Evolutionary conservation across 2,888 invertebrate genomes (phyloP).

Genomic region (Megastigmus dorsalis): DNA sequence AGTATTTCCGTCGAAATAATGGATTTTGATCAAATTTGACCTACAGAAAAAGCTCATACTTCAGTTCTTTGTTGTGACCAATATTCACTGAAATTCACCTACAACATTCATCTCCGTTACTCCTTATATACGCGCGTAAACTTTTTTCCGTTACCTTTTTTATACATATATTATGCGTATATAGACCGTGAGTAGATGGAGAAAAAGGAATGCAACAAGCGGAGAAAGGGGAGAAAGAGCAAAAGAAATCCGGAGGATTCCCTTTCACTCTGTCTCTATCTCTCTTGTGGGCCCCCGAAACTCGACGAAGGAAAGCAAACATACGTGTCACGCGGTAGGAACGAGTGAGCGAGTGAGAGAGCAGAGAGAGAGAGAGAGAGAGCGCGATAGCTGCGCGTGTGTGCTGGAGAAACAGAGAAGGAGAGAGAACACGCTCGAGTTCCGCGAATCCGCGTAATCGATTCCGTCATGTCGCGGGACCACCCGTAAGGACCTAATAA

Average conservation of each 20-base stretch:
- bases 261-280: slow-evolving; percentile 21
- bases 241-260: slow-evolving; percentile 2
- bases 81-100: slow-evolving; percentile 24
- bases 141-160: slow-evolving; percentile 28
- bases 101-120: slow-evolving; percentile 46
- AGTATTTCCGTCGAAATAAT: not conserved
- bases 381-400: slow-evolving; percentile 9
- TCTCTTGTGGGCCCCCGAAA: slow-evolving; percentile 55
- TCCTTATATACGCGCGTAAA: slow-evolving; percentile 14
- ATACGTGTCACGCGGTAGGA: slow-evolving; percentile 50
- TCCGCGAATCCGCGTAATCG: slow-evolving; percentile 74
- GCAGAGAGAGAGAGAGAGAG: slow-evolving; percentile 24
- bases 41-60: slow-evolving; percentile 45
- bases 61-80: slow-evolving; percentile 29
- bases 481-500: slow-evolving; percentile 74
- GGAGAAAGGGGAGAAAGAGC: slow-evolving; percentile 30
- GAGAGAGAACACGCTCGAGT: slow-evolving; percentile 59
- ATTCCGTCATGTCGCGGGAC: slow-evolving; percentile 75
- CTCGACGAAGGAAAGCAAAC: slow-evolving; percentile 64
- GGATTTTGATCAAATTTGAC: slow-evolving; percentile 30
- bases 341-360: slow-evolving; percentile 9
- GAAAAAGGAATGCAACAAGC: slow-evolving; percentile 30
- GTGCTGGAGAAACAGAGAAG: slow-evolving; percentile 36
- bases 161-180: slow-evolving; percentile 43
- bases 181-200: slow-evolving; percentile 38